phyloP scores from a whole-genome alignment of 2,113 vertebrate species.

The Erythrolamprus reginae region DNA sequence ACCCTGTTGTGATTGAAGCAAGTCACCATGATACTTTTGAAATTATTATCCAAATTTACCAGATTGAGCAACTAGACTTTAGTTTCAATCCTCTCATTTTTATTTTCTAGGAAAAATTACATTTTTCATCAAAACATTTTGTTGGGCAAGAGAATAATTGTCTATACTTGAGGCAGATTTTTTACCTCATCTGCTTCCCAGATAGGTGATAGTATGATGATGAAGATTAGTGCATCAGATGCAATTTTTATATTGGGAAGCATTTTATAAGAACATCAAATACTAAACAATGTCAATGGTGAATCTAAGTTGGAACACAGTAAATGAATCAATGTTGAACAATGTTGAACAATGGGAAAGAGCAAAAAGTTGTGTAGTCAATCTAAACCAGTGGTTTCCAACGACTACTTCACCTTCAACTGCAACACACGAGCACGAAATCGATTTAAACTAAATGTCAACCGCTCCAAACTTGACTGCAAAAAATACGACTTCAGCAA shows the following conservation, averaged over 20 bases:
- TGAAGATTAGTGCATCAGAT: background rate
- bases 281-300: background rate
- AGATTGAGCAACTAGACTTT: background rate
- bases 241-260: background rate
- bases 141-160: background rate
- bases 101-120: background rate
- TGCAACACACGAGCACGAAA: too few species aligned
- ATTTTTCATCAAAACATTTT: background rate
- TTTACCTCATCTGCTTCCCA: background rate
- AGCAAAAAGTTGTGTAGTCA: background rate
- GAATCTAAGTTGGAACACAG: background rate
- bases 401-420: too few species aligned
- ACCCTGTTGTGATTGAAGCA: constrained; percentile 63
- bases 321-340: background rate
- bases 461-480: too few species aligned
- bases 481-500: too few species aligned
- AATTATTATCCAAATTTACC: background rate
- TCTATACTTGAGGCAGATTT: background rate
- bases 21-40: background rate
- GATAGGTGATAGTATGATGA: too few species aligned
- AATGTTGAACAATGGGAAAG: background rate
- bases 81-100: background rate
- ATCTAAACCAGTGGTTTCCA: too few species aligned
- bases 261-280: background rate
- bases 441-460: too few species aligned